Evolutionary conservation across 2,113 vertebrate species (phyloP).

Genomic region (Talpa occidentalis): DNA sequence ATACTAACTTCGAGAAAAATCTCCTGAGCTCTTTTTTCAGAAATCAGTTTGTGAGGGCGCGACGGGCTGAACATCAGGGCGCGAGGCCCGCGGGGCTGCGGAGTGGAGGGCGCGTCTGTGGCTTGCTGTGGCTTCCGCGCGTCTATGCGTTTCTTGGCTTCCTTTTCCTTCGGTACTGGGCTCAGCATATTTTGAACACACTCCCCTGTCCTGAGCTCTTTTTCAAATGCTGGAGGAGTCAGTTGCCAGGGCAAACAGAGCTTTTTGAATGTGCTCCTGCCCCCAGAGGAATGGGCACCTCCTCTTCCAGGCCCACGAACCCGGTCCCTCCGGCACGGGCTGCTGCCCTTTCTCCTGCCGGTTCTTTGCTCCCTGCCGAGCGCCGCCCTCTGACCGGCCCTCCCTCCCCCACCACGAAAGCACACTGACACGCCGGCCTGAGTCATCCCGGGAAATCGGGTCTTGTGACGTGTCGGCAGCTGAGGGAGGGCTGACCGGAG

Average conservation of each 20-base stretch:
- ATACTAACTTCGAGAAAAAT: neutral
- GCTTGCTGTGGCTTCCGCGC: too few species aligned
- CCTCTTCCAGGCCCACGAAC: too few species aligned
- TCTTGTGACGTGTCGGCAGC: neutral
- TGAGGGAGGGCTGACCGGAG: neutral
- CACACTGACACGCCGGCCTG: fast-evolving
- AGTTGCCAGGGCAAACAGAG: neutral
- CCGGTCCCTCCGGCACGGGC: too few species aligned
- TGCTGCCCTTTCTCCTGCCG: too few species aligned
- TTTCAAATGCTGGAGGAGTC: neutral
- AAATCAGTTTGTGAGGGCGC: neutral
- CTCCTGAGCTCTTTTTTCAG: neutral
- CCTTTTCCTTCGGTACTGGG: neutral
- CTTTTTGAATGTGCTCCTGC: neutral
- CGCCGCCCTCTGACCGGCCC: neutral
- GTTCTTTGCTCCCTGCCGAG: neutral
- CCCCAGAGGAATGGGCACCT: neutral
- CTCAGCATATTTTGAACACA: neutral
- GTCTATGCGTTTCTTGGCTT: neutral
- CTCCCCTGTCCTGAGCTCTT: neutral
- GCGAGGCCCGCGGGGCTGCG: too few species aligned
- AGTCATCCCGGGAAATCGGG: neutral
- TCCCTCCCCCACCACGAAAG: neutral
- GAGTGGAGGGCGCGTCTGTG: too few species aligned
- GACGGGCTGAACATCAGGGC: too few species aligned